Conservation (phyloP, 2,888 invertebrate species). For the Arrhopalites spinosus region DNA sequence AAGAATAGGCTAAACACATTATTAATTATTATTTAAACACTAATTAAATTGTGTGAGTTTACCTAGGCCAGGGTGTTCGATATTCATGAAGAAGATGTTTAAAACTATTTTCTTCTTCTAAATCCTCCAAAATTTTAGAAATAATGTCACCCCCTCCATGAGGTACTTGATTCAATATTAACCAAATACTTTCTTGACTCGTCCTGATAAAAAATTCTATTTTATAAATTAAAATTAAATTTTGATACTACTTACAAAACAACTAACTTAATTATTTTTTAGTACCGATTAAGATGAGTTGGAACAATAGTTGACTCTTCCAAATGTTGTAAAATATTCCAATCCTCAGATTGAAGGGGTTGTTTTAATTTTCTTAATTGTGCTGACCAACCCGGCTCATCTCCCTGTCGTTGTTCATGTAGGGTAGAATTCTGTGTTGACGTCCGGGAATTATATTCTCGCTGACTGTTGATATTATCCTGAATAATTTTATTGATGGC, state of each 20-base stretch:
- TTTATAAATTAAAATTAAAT: background rate
- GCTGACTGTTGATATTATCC: slow-evolving; percentile 6
- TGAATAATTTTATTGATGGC: slow-evolving; percentile 8
- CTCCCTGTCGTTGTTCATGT: background rate
- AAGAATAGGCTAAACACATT: too few relatives aligned
- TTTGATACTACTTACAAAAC: background rate
- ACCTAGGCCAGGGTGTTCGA: slow-evolving; percentile 56
- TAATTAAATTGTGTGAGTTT: background rate
- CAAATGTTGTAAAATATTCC: slow-evolving; percentile 37
- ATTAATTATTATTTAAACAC: background rate
- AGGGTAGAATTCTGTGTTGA: background rate
- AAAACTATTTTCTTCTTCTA: slow-evolving; percentile 67
- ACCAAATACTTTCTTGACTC: slow-evolving; percentile 52
- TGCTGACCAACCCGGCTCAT: background rate
- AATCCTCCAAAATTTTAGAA: slow-evolving; percentile 65
- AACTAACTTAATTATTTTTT: background rate
- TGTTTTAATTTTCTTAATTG: slow-evolving; percentile 5
- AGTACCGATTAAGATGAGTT: slow-evolving; percentile 38
- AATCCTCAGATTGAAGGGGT: slow-evolving; percentile 18
- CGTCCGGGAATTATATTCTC: background rate
- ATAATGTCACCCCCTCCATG: slow-evolving; percentile 67
- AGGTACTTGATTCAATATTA: slow-evolving; percentile 68
- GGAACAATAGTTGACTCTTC: slow-evolving; percentile 35
- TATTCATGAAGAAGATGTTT: slow-evolving; percentile 60
- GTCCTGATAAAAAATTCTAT: slow-evolving; percentile 40